Percentiles rank a stretch among this genome's conserved stretches.
phyloP scores from a whole-genome alignment of 2,888 invertebrate species.

The Torymus auratus region DNA sequence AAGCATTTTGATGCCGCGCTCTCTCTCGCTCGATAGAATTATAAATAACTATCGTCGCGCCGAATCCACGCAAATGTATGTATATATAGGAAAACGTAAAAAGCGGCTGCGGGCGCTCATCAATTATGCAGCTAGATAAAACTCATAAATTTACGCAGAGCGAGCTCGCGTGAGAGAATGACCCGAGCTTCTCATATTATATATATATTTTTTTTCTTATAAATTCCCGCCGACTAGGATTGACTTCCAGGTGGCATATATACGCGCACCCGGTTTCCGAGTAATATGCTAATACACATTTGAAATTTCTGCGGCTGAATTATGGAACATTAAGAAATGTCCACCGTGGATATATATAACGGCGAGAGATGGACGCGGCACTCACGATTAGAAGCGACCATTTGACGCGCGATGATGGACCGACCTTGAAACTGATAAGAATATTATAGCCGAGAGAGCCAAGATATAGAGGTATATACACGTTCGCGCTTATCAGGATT shows the following conservation, averaged over 20 bases:
- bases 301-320: constrained; percentile 54
- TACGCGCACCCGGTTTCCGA: constrained; percentile 35
- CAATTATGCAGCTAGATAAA: constrained; percentile 58
- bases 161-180: constrained; percentile 54
- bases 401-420: constrained; percentile 55
- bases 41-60: constrained; percentile 13
- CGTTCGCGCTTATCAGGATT: constrained; percentile 60
- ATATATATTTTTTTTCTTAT: constrained; percentile 27
- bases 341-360: constrained; percentile 16
- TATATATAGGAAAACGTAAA: constrained; percentile 12
- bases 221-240: constrained; percentile 40
- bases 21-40: constrained; percentile 25
- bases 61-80: not conserved
- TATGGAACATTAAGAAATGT: constrained; percentile 49
- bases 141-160: constrained; percentile 54
- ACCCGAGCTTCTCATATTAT: constrained; percentile 53
- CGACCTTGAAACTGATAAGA: constrained; percentile 45
- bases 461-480: not conserved
- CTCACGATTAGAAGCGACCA: constrained; percentile 32
- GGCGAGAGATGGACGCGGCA: constrained; percentile 4
- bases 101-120: constrained; percentile 41
- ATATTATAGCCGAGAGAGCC: constrained; percentile 1
- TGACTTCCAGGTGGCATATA: constrained; percentile 33
- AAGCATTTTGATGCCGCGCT: constrained; percentile 42
- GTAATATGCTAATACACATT: constrained; percentile 57